Conservation (phyloP, 2,888 invertebrate genomes). For the Pristionchus arcanus region DNA sequence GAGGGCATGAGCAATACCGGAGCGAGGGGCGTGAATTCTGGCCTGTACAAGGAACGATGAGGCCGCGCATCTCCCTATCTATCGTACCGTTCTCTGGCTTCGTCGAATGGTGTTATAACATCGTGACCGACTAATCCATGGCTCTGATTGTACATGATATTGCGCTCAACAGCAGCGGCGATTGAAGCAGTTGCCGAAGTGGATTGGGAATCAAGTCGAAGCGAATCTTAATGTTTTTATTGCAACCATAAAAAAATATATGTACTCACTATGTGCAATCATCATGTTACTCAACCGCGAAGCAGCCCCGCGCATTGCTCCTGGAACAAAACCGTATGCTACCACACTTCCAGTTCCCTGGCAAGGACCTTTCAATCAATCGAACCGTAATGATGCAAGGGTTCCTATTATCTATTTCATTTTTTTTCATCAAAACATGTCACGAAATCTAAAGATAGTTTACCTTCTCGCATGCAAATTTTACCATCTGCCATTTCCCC, state of each 20-base stretch:
- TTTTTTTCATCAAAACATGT: too few relatives aligned
- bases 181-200: not conserved
- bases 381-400: too few relatives aligned
- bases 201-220: not conserved
- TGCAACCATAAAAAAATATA: too few relatives aligned
- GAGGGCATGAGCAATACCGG: conserved; percentile 67
- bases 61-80: not conserved
- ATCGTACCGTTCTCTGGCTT: conserved; percentile 35
- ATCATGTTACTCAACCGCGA: not conserved
- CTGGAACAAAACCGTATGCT: not conserved
- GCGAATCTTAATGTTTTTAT: not conserved
- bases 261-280: conserved; percentile 20
- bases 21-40: conserved; percentile 59
- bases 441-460: too few relatives aligned
- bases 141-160: not conserved
- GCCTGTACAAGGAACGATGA: not conserved
- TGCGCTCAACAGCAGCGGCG: not conserved
- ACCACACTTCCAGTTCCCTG: too few relatives aligned
- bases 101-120: conserved; percentile 12
- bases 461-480: too few relatives aligned
- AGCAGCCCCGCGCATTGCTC: conserved; percentile 27
- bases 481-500: too few relatives aligned
- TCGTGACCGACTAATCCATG: conserved; percentile 46
- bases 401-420: too few relatives aligned
- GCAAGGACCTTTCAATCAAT: too few relatives aligned